Evolutionary conservation across 1,140 invertebrate species (phyloP).

Genomic region (Chelonus insularis): DNA sequence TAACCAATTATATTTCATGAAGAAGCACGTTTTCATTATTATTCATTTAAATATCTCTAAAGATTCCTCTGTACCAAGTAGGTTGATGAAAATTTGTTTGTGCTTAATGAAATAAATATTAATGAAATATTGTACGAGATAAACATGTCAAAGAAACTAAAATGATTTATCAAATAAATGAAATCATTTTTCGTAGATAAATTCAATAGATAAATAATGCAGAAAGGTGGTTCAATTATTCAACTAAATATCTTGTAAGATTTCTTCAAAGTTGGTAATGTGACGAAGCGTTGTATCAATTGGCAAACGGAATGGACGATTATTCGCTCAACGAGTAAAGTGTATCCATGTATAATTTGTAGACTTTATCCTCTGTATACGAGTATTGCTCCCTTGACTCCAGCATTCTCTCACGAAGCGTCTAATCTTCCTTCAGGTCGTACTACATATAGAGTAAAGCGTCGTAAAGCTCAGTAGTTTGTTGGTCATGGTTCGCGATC

Average conservation of each 20-base stretch:
- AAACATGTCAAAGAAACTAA: too few relatives aligned
- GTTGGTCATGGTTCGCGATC: conserved; percentile 26
- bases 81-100: too few relatives aligned
- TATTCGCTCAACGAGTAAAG: conserved; percentile 6
- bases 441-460: conserved; percentile 19
- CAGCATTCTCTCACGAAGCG: conserved; percentile 35
- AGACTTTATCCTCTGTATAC: neutral
- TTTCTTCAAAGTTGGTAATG: neutral
- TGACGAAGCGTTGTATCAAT: conserved; percentile 3
- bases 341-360: conserved; percentile 18
- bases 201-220: too few relatives aligned
- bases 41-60: too few relatives aligned
- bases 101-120: too few relatives aligned
- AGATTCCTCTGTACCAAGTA: too few relatives aligned
- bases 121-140: too few relatives aligned
- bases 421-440: conserved; percentile 41
- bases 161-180: too few relatives aligned
- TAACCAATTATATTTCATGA: neutral
- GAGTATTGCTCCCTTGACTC: neutral
- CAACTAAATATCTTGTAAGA: too few relatives aligned
- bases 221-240: too few relatives aligned
- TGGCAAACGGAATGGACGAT: conserved; percentile 14
- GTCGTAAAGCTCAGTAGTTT: conserved; percentile 26
- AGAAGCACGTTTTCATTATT: neutral
- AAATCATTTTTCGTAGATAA: too few relatives aligned